phyloP scores from a whole-genome alignment of 2,888 invertebrate genomes.

The Patella depressa region DNA sequence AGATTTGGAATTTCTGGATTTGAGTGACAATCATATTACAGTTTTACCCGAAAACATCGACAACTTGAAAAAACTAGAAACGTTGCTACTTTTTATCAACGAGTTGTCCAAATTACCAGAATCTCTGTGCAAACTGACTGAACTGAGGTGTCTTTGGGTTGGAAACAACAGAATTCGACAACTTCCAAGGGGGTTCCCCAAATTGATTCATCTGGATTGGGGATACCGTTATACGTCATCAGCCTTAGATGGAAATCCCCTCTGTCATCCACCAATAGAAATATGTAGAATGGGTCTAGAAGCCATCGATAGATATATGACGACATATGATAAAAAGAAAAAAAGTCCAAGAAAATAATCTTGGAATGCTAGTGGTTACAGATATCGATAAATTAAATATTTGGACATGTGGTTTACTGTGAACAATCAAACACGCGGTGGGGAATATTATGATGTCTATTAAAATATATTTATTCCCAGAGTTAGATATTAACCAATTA shows the following conservation, averaged over 20 bases:
- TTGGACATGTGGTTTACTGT: too few species aligned
- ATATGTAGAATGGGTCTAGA: conserved; percentile 65
- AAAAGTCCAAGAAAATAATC: background rate
- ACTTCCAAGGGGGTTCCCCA: conserved; percentile 65
- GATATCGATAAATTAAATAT: too few species aligned
- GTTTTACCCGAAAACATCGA: conserved; percentile 62
- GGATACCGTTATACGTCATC: conserved; percentile 62
- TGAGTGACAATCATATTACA: conserved; percentile 67
- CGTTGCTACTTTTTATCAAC: conserved; percentile 70
- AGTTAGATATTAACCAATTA: too few species aligned
- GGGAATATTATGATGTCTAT: too few species aligned
- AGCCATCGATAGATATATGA: conserved; percentile 66
- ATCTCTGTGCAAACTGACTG: conserved; percentile 63
- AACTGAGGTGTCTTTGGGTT: conserved; percentile 71
- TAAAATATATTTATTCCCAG: too few species aligned
- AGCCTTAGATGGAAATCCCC: conserved; percentile 66
- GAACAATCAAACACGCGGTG: too few species aligned
- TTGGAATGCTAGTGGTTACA: too few species aligned
- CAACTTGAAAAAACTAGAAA: conserved; percentile 64
- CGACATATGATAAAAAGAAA: conserved; percentile 4
- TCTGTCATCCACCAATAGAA: conserved; percentile 67
- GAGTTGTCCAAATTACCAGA: conserved; percentile 65
- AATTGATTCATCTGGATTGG: conserved; percentile 67
- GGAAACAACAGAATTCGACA: conserved; percentile 69
- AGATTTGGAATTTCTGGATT: conserved; percentile 68